Conservation (phyloP, 2,797 vertebrate species). For the Ctenochaetus hawaiiensis region DNA sequence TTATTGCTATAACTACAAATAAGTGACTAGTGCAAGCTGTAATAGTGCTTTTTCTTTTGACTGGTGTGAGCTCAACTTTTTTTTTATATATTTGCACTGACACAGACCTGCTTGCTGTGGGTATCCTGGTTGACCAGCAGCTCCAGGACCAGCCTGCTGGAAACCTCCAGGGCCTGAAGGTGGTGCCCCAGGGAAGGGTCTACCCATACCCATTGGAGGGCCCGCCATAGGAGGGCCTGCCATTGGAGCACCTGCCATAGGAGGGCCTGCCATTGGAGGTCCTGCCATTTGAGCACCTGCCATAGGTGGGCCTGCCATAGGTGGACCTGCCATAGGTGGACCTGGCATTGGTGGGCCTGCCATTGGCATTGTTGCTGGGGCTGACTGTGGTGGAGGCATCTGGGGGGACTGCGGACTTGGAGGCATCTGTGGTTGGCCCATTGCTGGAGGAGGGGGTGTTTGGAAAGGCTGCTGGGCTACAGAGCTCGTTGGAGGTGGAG, state of each 20-base stretch:
- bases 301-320: conserved; percentile 74
- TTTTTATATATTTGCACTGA: background rate
- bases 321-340: conserved; percentile 50
- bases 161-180: conserved; percentile 80
- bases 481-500: conserved; percentile 74
- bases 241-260: conserved; percentile 59
- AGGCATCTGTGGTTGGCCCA: conserved; percentile 78
- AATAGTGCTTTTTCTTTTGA: background rate
- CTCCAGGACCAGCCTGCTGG: conserved; percentile 83
- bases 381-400: too few relatives aligned
- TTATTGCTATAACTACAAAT: background rate
- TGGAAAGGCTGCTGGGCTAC: conserved; percentile 79
- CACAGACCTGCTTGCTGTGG: conserved; percentile 82
- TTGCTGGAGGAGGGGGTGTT: conserved; percentile 64
- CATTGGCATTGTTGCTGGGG: conserved; percentile 59
- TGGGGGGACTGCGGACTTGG: conserved; percentile 78
- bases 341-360: conserved; percentile 76
- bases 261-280: conserved; percentile 70
- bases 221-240: too few relatives aligned
- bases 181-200: conserved; percentile 82
- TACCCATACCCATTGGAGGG: conserved; percentile 62
- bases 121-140: conserved; percentile 76
- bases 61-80: background rate
- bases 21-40: background rate
- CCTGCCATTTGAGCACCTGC: conserved; percentile 76